Base-by-base conservation (phyloP, 2,797 vertebrate species). In the Notolabrus celidotus region DNA sequence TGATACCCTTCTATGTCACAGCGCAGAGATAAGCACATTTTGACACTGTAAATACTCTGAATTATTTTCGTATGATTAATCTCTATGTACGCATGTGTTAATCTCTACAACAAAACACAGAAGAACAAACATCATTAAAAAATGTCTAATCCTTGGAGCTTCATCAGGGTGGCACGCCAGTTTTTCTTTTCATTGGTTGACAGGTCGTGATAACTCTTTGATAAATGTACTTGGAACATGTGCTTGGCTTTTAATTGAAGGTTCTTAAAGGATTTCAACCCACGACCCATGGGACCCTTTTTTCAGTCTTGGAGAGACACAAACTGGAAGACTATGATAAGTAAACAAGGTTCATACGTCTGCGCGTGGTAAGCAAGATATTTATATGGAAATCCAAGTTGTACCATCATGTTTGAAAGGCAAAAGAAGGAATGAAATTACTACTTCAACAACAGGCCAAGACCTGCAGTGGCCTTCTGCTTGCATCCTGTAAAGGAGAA, bases 31-130 rank as follows among this genome's bases (percentile, higher is more conserved):
- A 78, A 77, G 46, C 70, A 67, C 64, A 77, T 53, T 46, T 71
- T 66, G 19, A 65, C 70, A 59, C 15, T 42, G 46, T 36, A 75
- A 77, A 67, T 72, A 63, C 51, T 58, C 15, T n/a, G 41, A 54
- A 66, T 69, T 84, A 84, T 87, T 88, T 89, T 34, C 61, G 73
- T 75, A 52, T 60, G 16, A 85, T 87, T 84, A 86, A 86, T 83
- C 74, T 82, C 62, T 55, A 4, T 25, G 27, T 43, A 34, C 16
- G 8, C 39, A 42, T 47, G 14, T 72, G 33, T 60, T 70, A 82
- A 85, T 79, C 55, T 47, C 31, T 54, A 77, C 39, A 74, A 77
- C 67, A 58, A 46, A 29, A 67, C 17, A 41, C 11, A 51, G 38
- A 52, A 50, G 29, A 6, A 64, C 23, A 56, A 43, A 55, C 65